Conservation (phyloP, 2,888 invertebrate species). For the Dynastes grantii region DNA sequence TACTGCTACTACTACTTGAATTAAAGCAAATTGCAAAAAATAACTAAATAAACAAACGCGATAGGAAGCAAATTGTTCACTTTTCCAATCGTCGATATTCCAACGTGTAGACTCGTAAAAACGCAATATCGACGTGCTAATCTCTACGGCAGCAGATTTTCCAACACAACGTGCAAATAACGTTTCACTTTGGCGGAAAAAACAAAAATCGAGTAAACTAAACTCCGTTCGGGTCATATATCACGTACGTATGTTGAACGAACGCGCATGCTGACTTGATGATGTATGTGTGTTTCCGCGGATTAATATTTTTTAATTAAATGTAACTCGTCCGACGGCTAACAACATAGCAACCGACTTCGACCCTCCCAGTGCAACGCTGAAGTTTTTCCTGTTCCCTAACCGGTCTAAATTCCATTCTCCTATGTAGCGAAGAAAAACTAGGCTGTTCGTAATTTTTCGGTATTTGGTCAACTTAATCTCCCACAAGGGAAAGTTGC, state of each 20-base stretch:
- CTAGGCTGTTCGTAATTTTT: background rate
- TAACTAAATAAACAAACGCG: no score
- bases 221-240: conserved; percentile 5
- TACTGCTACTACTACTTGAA: no score
- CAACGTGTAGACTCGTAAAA: no score
- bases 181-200: background rate
- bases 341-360: background rate
- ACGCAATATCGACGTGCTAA: background rate
- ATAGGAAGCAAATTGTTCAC: no score
- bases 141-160: background rate
- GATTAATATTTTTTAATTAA: conserved; percentile 44
- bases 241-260: conserved; percentile 20
- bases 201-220: conserved; percentile 1
- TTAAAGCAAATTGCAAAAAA: no score
- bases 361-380: background rate
- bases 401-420: conserved; percentile 7
- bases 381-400: background rate
- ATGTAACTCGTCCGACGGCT: conserved; percentile 18
- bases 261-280: background rate
- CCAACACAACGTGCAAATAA: background rate
- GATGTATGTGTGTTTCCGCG: conserved; percentile 37
- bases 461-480: no score
- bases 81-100: no score
- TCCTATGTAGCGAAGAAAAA: background rate
- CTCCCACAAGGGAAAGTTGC: no score